A percentile compares a stretch with the other conserved stretches of the same genome.
These are phyloP conservation scores for Amphipoea lucens DNA, from an alignment of 2,888 invertebrate genomes.

Conservation along the genomic window DNA sequence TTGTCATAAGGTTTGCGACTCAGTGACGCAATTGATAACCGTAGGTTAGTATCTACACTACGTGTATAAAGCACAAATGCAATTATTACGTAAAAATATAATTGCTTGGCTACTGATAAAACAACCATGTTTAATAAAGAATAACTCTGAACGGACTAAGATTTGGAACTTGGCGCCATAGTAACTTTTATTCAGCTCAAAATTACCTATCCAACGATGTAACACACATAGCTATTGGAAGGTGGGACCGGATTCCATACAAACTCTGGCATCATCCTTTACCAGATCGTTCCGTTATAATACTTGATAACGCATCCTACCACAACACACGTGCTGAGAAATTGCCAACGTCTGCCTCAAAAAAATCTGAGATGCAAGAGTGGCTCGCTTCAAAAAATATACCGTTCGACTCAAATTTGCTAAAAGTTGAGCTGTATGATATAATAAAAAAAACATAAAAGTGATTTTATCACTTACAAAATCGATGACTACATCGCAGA, in stretches of 20 bases:
- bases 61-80: slow-evolving; percentile 16
- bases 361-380: no score
- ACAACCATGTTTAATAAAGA: background rate
- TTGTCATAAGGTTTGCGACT: slow-evolving; percentile 21
- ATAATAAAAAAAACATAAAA: no score
- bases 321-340: no score
- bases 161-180: slow-evolving; percentile 18
- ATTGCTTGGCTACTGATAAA: background rate
- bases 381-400: no score
- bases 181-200: slow-evolving; percentile 31
- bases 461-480: no score
- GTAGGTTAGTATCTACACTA: slow-evolving; percentile 22
- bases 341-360: no score
- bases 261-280: background rate
- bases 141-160: slow-evolving; percentile 20
- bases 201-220: slow-evolving; percentile 28
- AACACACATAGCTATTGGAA: slow-evolving; percentile 36
- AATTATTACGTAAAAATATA: slow-evolving; percentile 5
- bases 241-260: slow-evolving; percentile 22
- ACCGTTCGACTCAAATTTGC: no score
- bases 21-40: slow-evolving; percentile 29
- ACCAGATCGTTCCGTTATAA: no score
- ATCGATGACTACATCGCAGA: no score
- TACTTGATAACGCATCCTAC: no score
- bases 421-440: no score